These are phyloP conservation scores for Drosophila rubida DNA, from an alignment of 2,888 invertebrate genomes.

Conservation along the genomic window DNA sequence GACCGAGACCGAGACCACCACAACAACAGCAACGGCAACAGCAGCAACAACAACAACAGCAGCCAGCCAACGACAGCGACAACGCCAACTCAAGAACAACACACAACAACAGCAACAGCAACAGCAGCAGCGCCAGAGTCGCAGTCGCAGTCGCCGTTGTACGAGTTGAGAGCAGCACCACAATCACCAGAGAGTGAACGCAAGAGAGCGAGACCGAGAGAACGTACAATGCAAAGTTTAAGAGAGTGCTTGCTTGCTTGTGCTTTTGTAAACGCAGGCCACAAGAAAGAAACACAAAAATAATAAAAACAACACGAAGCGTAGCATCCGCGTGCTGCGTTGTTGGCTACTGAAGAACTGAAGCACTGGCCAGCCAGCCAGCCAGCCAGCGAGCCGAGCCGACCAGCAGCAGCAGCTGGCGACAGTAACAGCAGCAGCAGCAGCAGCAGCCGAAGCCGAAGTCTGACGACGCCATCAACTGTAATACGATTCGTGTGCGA, in stretches of 20 bases:
- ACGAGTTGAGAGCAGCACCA: background rate
- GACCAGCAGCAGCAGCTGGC: conserved; percentile 32
- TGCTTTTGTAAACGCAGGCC: conserved; percentile 54
- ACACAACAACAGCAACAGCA: conserved; percentile 24
- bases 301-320: conserved; percentile 61
- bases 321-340: conserved; percentile 76
- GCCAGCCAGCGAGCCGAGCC: conserved; percentile 53
- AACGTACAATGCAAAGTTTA: conserved; percentile 45
- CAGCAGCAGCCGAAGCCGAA: conserved; percentile 61
- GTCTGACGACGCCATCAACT: conserved; percentile 39
- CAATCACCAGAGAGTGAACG: background rate
- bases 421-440: conserved; percentile 16
- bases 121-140: conserved; percentile 23
- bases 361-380: conserved; percentile 62
- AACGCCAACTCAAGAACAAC: conserved; percentile 51
- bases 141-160: conserved; percentile 25
- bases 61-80: conserved; percentile 39
- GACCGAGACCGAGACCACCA: conserved; percentile 64
- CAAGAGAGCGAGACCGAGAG: conserved; percentile 41
- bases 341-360: conserved; percentile 76
- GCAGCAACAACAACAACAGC: conserved; percentile 45
- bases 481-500: conserved; percentile 56
- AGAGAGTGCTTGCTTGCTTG: conserved; percentile 55
- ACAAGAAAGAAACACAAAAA: conserved; percentile 45
- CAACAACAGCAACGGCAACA: conserved; percentile 42